Evolutionary conservation across 1,140 invertebrate species (phyloP).

Genomic region (Drusus annulatus): DNA sequence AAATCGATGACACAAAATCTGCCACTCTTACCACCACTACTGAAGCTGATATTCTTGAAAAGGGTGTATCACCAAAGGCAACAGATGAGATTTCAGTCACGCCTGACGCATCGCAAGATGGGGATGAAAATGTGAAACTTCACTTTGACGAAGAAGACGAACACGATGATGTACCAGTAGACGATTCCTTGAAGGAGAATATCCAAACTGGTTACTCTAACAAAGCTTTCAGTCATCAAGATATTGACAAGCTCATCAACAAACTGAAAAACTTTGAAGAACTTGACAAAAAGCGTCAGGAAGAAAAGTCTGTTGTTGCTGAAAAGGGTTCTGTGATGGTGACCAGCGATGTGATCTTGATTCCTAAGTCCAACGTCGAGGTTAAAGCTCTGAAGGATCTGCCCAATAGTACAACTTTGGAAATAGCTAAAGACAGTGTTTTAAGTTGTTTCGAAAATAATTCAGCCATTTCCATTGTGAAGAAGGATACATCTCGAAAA

Average conservation of each 20-base stretch:
- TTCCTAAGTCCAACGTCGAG: conserved; percentile 68
- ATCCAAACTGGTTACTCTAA: conserved; percentile 64
- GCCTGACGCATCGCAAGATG: background rate
- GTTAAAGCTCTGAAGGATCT: conserved; percentile 67
- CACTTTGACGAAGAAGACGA: conserved; percentile 63
- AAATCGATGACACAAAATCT: background rate
- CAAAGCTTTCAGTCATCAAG: conserved; percentile 59
- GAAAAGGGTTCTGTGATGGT: conserved; percentile 68
- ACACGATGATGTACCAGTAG: conserved; percentile 62
- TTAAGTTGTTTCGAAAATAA: conserved; percentile 71
- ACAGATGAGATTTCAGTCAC: background rate
- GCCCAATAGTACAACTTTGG: conserved; percentile 64
- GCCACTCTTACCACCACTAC: background rate
- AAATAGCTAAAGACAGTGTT: conserved; percentile 68
- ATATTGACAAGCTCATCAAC: conserved; percentile 70
- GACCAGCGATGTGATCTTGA: conserved; percentile 68
- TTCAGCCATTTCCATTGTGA: conserved; percentile 69
- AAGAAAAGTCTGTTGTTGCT: conserved; percentile 65
- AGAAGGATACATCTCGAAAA: conserved; percentile 68
- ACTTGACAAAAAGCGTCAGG: conserved; percentile 69
- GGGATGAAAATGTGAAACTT: conserved; percentile 62
- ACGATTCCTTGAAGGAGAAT: conserved; percentile 64
- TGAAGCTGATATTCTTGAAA: background rate
- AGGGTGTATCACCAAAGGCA: background rate
- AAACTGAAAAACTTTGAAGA: conserved; percentile 70